A percentile compares a stretch with the other conserved stretches of the same genome.
phyloP scores from a whole-genome alignment of 2,113 vertebrate genomes.

The Hepsetus odoe region DNA sequence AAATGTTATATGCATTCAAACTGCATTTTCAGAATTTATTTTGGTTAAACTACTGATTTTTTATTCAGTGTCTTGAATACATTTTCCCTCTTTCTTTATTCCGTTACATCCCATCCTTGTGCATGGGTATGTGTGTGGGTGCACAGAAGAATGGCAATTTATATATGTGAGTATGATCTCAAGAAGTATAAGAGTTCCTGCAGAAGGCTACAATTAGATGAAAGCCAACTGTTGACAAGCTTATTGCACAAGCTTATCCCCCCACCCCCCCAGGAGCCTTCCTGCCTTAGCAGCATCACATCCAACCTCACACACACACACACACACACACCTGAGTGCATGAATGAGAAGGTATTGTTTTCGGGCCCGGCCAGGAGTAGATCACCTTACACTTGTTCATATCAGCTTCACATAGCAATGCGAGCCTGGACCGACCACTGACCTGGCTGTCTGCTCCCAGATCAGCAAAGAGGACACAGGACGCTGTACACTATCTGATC shows the following conservation, averaged over 20 bases:
- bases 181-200: no score
- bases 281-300: neutral
- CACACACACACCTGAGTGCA: neutral
- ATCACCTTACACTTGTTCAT: constrained; percentile 39
- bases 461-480: neutral
- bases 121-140: neutral
- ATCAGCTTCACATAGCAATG: constrained; percentile 48
- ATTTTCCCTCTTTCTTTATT: no score
- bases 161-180: constrained; percentile 19
- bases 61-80: no score
- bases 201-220: constrained; percentile 31
- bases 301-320: neutral
- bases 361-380: constrained; percentile 32
- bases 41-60: no score
- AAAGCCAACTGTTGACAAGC: constrained; percentile 29
- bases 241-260: constrained; percentile 15
- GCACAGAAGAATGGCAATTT: neutral
- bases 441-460: constrained; percentile 42
- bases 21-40: no score
- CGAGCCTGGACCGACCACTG: constrained; percentile 30
- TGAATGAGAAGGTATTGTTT: constrained; percentile 54
- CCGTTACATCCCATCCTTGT: no score
- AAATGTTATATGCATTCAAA: no score
- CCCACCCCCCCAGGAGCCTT: neutral
- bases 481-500: constrained; percentile 23